Conservation (phyloP, 2,113 vertebrate genomes). For the Phylloscopus trochilus region DNA sequence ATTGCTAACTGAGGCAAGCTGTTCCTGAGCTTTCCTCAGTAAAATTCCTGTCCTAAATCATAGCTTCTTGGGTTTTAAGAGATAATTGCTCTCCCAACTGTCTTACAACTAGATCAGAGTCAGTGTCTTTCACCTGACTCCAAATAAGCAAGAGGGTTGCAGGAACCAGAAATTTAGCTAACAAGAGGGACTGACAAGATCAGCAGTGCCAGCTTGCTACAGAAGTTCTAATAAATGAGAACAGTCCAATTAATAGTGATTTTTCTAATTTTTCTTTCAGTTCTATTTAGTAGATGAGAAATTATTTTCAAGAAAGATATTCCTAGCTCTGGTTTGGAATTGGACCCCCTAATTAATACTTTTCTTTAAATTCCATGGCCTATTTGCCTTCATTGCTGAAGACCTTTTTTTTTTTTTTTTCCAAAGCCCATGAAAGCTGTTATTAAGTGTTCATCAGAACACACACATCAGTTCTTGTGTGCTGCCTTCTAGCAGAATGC, state of each 20-base stretch:
- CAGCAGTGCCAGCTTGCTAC: neutral
- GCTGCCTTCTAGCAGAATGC: constrained; percentile 48
- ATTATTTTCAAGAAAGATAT: neutral
- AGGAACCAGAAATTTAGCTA: neutral
- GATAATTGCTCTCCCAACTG: neutral
- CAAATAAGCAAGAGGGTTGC: neutral
- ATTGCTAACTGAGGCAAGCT: neutral
- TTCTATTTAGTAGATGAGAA: neutral
- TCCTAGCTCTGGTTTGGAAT: neutral
- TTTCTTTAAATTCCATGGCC: neutral
- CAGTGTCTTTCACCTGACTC: neutral
- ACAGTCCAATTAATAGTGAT: neutral
- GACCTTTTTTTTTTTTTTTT: neutral
- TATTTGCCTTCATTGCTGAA: neutral
- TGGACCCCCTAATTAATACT: neutral
- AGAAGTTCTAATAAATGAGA: neutral
- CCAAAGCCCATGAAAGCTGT: neutral
- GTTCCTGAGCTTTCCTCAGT: neutral
- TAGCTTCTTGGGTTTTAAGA: neutral
- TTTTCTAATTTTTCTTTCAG: neutral
- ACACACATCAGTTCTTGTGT: constrained; percentile 9
- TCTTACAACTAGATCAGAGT: neutral
- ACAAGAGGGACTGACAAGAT: neutral
- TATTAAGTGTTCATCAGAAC: neutral
- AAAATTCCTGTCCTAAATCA: constrained; percentile 1